Percentiles rank a stretch among this genome's conserved stretches.
These are phyloP conservation scores for Leucoraja erinaceus DNA, from an alignment of 2,113 vertebrate species.

Conservation along the genomic window DNA sequence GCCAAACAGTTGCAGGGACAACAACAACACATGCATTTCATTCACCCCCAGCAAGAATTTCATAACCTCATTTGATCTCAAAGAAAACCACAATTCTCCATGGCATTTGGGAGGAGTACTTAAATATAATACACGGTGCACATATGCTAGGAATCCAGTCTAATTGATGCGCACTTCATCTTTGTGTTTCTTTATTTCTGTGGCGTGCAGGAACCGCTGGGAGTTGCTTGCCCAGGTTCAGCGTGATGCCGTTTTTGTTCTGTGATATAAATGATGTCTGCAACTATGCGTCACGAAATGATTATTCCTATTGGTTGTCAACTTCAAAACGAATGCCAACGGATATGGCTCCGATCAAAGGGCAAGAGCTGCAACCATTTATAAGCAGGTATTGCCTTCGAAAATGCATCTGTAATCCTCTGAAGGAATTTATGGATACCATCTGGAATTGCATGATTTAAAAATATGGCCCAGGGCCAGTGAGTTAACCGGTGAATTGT, in stretches of 20 bases:
- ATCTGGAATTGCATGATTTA: neutral
- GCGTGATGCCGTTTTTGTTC: constrained; percentile 86
- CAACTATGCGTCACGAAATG: constrained; percentile 80
- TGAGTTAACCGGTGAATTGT: neutral
- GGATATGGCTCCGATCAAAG: constrained; percentile 60
- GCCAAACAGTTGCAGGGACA: no score
- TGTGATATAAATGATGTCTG: constrained; percentile 68
- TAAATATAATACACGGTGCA: neutral
- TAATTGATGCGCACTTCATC: neutral
- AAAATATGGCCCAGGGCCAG: neutral
- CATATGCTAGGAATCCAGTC: neutral
- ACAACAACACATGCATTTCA: neutral
- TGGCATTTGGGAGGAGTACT: neutral
- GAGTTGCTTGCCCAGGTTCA: constrained; percentile 79
- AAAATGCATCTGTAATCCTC: neutral
- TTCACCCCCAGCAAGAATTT: neutral
- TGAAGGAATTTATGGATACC: neutral
- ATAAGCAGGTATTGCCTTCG: constrained; percentile 76
- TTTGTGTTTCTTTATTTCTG: neutral
- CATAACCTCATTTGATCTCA: neutral
- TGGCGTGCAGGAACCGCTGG: constrained; percentile 69
- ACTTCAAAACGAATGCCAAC: constrained; percentile 56
- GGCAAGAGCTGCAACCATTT: constrained; percentile 56
- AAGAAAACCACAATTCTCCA: neutral
- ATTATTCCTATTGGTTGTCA: constrained; percentile 91